These are phyloP conservation scores for Hippasteria phrygiana DNA, from an alignment of 53 echinoderm and acorn worm genomes.

Conservation along the genomic window DNA sequence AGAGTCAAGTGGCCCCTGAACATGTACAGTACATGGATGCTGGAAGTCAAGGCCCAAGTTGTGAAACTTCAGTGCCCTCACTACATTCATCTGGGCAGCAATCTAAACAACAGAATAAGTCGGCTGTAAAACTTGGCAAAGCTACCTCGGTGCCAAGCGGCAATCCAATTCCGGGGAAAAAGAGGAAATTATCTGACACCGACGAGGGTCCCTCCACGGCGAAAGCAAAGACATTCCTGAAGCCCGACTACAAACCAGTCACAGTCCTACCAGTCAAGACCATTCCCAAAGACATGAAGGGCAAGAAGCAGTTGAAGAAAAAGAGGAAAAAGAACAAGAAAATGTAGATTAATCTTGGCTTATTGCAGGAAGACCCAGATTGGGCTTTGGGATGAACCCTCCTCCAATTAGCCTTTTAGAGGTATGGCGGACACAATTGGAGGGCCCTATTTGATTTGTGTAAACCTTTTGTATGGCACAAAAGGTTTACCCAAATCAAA, in stretches of 20 bases:
- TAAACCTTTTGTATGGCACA: too few relatives aligned
- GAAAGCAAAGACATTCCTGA: constrained; percentile 8
- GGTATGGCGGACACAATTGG: too few relatives aligned
- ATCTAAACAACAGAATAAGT: background rate
- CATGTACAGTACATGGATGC: background rate
- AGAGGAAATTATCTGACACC: background rate
- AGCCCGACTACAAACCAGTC: constrained; percentile 34
- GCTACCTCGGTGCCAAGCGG: background rate
- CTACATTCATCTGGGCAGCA: background rate
- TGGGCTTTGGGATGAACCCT: too few relatives aligned
- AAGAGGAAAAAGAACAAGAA: constrained; percentile 64
- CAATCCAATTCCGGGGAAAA: background rate
- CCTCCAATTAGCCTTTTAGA: too few relatives aligned
- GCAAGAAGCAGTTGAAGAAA: constrained; percentile 66
- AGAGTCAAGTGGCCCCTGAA: background rate
- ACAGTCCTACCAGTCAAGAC: constrained; percentile 65
- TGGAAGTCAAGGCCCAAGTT: background rate
- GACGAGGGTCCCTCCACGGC: background rate
- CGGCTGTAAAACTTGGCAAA: background rate
- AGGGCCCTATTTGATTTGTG: too few relatives aligned
- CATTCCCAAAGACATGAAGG: constrained; percentile 63
- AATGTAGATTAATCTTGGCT: too few relatives aligned
- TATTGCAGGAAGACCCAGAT: too few relatives aligned
- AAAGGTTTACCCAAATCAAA: too few relatives aligned
- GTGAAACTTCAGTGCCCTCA: background rate